Conservation (phyloP, 2,113 vertebrate genomes). For the Crypturellus undulatus region DNA sequence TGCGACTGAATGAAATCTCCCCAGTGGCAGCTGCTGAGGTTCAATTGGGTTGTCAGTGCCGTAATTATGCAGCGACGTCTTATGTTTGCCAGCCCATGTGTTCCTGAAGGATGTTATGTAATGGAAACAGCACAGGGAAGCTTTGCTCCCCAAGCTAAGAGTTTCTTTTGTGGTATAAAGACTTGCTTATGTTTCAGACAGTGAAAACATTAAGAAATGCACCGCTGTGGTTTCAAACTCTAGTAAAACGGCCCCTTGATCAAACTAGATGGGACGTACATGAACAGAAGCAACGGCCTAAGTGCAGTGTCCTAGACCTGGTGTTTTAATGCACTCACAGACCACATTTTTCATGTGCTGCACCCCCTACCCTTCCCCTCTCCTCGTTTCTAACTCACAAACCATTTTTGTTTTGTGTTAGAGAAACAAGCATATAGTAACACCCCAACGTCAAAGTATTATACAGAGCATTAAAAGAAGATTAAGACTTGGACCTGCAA, state of each 20-base stretch:
- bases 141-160: not conserved
- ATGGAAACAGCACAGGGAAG: not conserved
- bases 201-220: not conserved
- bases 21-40: slow-evolving; percentile 59
- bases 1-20: slow-evolving; percentile 60
- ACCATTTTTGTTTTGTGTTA: not conserved
- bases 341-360: not conserved
- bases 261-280: not conserved
- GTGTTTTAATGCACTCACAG: not conserved
- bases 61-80: slow-evolving; percentile 15
- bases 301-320: not conserved
- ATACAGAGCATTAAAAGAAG: slow-evolving; percentile 49
- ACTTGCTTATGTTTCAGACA: not conserved
- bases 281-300: fast-evolving
- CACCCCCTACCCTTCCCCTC: not conserved
- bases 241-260: not conserved
- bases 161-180: not conserved
- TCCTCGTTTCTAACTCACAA: not conserved
- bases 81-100: slow-evolving; percentile 10
- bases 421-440: not conserved
- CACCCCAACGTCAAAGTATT: not conserved
- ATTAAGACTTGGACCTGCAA: slow-evolving; percentile 10
- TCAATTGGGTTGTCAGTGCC: slow-evolving; percentile 53
- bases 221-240: not conserved
- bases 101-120: slow-evolving; percentile 38